phyloP scores from a whole-genome alignment of 2,113 vertebrate species.

The Bubo bubo region DNA sequence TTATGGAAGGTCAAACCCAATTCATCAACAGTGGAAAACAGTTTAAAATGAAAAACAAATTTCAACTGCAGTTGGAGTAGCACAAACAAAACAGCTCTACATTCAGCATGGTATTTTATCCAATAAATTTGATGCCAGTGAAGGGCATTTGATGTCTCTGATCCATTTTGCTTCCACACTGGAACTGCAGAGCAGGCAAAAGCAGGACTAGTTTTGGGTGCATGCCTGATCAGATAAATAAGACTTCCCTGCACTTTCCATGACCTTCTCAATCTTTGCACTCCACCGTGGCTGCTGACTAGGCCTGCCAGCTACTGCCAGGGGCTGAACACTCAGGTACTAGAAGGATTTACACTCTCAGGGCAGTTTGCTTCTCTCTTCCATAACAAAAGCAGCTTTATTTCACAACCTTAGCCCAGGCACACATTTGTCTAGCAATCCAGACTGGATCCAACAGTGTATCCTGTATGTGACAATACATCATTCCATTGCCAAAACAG shows the following conservation, averaged over 20 bases:
- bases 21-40: background rate
- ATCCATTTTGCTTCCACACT: background rate
- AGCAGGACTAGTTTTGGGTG: background rate
- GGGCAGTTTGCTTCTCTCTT: background rate
- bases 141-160: background rate
- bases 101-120: background rate
- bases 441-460: background rate
- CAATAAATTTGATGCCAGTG: background rate
- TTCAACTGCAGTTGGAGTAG: background rate
- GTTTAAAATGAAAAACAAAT: background rate
- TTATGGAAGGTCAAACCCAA: background rate
- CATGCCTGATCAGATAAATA: background rate
- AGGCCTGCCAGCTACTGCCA: background rate
- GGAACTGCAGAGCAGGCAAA: background rate
- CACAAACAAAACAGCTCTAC: background rate
- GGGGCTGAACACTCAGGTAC: background rate
- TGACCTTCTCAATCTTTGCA: background rate
- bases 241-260: background rate
- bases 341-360: background rate
- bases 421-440: background rate
- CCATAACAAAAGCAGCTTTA: background rate
- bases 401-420: background rate
- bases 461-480: background rate
- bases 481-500: background rate
- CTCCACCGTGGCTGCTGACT: background rate